Percentiles rank a stretch among this genome's conserved stretches.
Conservation (phyloP, 2,113 vertebrate genomes). For the Lepus americanus region DNA sequence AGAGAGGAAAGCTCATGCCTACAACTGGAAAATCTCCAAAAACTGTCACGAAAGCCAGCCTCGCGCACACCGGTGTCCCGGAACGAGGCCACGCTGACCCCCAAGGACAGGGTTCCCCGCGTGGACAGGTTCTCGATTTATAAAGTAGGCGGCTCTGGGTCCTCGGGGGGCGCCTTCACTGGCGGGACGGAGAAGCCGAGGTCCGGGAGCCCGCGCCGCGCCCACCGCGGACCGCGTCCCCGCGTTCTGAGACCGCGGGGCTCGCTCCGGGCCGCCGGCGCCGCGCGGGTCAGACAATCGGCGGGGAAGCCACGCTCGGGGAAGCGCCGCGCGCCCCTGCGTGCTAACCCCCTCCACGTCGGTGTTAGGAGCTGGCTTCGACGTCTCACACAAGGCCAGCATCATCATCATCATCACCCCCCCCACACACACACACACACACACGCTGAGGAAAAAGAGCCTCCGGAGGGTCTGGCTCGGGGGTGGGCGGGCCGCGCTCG, state of each 20-base stretch:
- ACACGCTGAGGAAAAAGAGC: not conserved
- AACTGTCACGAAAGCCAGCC: not conserved
- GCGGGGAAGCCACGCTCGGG: not conserved
- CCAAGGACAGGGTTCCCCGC: conserved; percentile 20
- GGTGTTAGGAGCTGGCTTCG: too few relatives aligned
- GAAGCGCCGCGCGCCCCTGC: not conserved
- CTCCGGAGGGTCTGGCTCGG: not conserved
- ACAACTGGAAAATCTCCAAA: conserved; percentile 9
- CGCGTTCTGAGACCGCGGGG: not conserved
- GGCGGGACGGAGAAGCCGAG: not conserved
- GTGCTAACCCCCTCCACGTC: not conserved
- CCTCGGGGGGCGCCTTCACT: not conserved
- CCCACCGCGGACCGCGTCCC: too few relatives aligned
- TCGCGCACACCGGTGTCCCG: not conserved
- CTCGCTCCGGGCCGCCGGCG: rapidly evolving
- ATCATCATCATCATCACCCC: too few relatives aligned
- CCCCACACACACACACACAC: too few relatives aligned
- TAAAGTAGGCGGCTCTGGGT: not conserved
- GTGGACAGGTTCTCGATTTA: not conserved
- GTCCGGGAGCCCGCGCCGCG: too few relatives aligned
- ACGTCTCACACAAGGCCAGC: too few relatives aligned
- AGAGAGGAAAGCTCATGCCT: not conserved
- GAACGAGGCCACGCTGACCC: not conserved
- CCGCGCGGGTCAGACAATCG: not conserved
- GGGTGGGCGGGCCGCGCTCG: not conserved